These are phyloP conservation scores for Catharus bicknelli DNA, from an alignment of 2,113 vertebrate genomes.

Conservation along the genomic window DNA sequence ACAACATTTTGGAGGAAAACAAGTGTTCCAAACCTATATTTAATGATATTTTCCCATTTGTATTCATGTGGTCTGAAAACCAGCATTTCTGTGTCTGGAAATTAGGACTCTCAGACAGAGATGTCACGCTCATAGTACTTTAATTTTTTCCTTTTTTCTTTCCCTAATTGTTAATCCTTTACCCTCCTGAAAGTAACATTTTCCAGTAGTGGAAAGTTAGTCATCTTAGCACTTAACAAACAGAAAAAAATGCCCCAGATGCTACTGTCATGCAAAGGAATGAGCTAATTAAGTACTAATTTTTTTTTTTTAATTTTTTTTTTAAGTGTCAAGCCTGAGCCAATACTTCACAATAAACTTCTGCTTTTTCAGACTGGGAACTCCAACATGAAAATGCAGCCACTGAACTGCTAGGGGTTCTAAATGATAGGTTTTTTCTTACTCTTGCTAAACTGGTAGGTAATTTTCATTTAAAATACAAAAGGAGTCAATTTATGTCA, in stretches of 20 bases:
- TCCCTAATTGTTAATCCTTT: neutral
- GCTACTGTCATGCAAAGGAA: neutral
- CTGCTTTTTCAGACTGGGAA: neutral
- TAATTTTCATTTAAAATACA: neutral
- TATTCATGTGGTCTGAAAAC: neutral
- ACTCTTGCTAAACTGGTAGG: neutral
- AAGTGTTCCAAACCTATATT: neutral
- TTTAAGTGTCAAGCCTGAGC: neutral
- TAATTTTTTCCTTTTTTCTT: neutral
- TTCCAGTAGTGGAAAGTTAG: constrained; percentile 42
- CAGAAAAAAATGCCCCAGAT: constrained; percentile 22
- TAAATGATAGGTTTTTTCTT: neutral
- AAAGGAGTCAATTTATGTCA: neutral
- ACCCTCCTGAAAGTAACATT: constrained; percentile 22
- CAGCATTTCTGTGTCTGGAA: neutral
- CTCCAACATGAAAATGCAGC: neutral
- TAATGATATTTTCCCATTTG: neutral
- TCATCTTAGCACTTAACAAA: constrained; percentile 1
- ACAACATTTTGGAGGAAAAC: neutral
- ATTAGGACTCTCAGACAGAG: neutral
- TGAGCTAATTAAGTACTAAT: neutral
- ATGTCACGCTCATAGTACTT: neutral
- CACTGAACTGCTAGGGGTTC: neutral
- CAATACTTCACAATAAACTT: neutral
- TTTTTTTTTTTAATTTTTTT: too few relatives aligned